These are phyloP conservation scores for Epinephelus malabaricus DNA, from an alignment of 2,797 vertebrate species.

Conservation along the genomic window DNA sequence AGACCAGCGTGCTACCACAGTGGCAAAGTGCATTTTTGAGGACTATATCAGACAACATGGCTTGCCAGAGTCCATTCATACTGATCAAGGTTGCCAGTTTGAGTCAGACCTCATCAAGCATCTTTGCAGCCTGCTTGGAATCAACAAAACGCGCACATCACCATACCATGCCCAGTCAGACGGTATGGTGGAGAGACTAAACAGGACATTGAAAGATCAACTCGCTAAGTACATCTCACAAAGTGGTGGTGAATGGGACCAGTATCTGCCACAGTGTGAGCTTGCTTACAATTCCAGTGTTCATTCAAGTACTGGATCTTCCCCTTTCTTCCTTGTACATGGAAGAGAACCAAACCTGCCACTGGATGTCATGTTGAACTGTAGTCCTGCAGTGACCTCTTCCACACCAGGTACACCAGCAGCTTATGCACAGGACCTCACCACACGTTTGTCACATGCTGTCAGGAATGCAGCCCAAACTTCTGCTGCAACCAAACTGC, in stretches of 20 bases:
- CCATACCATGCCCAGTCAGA: conserved; percentile 23
- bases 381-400: conserved; percentile 4
- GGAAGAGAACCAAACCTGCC: conserved; percentile 25
- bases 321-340: conserved; percentile 31
- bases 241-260: conserved; percentile 35
- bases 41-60: conserved; percentile 20
- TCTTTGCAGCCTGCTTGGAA: conserved; percentile 17
- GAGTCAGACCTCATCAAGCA: conserved; percentile 28
- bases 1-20: conserved; percentile 1
- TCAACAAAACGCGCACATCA: conserved; percentile 26
- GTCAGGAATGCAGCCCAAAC: conserved; percentile 15
- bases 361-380: conserved; percentile 31
- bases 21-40: conserved; percentile 36
- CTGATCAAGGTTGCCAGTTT: conserved; percentile 33
- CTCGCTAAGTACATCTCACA: conserved; percentile 35
- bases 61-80: too few relatives aligned
- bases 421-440: too few relatives aligned
- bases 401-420: too few relatives aligned
- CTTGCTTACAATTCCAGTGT: conserved; percentile 25
- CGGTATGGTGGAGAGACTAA: conserved; percentile 35
- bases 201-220: conserved; percentile 44
- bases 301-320: conserved; percentile 26
- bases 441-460: conserved; percentile 9
- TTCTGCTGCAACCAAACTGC: conserved; percentile 13
- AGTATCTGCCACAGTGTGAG: conserved; percentile 39